Evolutionary conservation across 2,113 vertebrate genomes (phyloP).

Genomic region (Oryctolagus cuniculus): mOryCun1.1 NC_091432.1:150521001-150521500

Average conservation of each 20-base stretch:
- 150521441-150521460: conserved; percentile 73
- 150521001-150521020: conserved; percentile 72
- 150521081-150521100: conserved; percentile 50
- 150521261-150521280: conserved; percentile 79
- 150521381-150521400: conserved; percentile 58
- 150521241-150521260: conserved; percentile 70
- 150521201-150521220: conserved; percentile 98
- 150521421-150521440: conserved; percentile 70
- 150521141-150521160: conserved; percentile 76
- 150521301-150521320: conserved; percentile 71
- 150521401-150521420: conserved; percentile 72
- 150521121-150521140: conserved; percentile 59
- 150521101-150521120: conserved; percentile 64
- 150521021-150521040: conserved; percentile 60
- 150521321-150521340: conserved; percentile 53
- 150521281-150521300: conserved; percentile 65
- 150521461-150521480: conserved; percentile 64
- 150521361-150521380: conserved; percentile 67
- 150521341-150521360: conserved; percentile 60
- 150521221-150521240: conserved; percentile 93
- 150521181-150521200: conserved; percentile 99
- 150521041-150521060: conserved; percentile 71
- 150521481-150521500: conserved; percentile 63
- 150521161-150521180: conserved; percentile 98
- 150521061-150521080: conserved; percentile 72